phyloP scores from a whole-genome alignment of 2,797 vertebrate genomes.

The Propithecus perrieri region DNA sequence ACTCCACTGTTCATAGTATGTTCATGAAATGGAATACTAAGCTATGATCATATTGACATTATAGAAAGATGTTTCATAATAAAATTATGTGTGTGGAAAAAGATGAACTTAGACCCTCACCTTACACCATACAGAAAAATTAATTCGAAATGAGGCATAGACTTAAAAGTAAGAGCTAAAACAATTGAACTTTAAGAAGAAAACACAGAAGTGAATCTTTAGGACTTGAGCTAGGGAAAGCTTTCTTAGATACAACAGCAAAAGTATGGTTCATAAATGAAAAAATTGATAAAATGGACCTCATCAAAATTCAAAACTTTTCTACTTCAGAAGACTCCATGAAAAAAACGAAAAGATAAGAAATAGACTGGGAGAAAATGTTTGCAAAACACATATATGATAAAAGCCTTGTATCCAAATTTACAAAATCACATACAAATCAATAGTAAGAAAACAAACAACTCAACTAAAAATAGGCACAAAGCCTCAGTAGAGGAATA shows the following conservation, averaged over 20 bases:
- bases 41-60: neutral
- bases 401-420: neutral
- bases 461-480: neutral
- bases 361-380: neutral
- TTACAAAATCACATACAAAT: neutral
- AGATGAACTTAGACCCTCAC: neutral
- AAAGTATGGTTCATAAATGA: neutral
- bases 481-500: neutral
- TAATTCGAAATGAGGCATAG: neutral
- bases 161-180: neutral
- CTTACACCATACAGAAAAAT: neutral
- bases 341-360: neutral
- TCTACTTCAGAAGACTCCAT: neutral
- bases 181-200: neutral
- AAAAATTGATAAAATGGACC: neutral
- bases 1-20: neutral
- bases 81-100: neutral
- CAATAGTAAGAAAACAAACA: neutral
- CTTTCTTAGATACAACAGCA: neutral
- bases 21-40: neutral
- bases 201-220: neutral
- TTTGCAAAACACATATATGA: neutral
- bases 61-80: neutral
- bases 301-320: neutral
- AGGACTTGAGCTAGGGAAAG: neutral